Percentiles rank a stretch among this genome's conserved stretches.
Evolutionary conservation across 2,888 invertebrate species (phyloP).

Genomic region (Pachymerium ferrugineum): DNA sequence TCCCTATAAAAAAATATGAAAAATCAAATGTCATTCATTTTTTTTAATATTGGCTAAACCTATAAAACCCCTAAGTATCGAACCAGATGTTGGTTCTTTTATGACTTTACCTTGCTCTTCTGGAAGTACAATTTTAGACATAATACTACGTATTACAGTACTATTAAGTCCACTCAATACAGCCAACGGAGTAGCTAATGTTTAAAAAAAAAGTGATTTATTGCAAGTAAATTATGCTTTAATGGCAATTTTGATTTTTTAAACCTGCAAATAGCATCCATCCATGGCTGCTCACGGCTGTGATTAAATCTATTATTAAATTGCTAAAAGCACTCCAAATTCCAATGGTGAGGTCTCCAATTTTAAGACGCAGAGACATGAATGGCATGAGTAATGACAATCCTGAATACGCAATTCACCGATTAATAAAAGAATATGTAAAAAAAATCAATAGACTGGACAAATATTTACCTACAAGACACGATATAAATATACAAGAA

Average conservation of each 20-base stretch:
- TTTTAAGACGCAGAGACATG: neutral
- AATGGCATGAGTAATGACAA: neutral
- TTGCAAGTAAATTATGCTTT: neutral
- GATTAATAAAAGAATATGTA: neutral
- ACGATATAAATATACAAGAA: neutral
- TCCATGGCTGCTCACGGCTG: neutral
- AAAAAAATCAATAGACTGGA: too few species aligned
- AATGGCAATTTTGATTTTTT: neutral
- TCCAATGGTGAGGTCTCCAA: neutral
- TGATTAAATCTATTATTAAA: neutral
- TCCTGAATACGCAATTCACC: neutral
- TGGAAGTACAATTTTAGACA: neutral
- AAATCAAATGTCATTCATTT: too few species aligned
- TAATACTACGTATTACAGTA: neutral
- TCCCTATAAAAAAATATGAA: conserved; percentile 49
- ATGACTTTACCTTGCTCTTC: neutral
- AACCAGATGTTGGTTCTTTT: too few species aligned
- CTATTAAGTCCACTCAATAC: neutral
- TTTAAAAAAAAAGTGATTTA: neutral
- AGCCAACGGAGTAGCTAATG: neutral
- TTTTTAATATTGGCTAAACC: too few species aligned
- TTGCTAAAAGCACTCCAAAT: neutral
- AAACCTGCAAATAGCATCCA: neutral
- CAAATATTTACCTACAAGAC: neutral
- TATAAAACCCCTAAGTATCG: too few species aligned